These are phyloP conservation scores for Hippocampus kuda DNA, from an alignment of 2,797 vertebrate genomes.

Conservation along the genomic window DNA sequence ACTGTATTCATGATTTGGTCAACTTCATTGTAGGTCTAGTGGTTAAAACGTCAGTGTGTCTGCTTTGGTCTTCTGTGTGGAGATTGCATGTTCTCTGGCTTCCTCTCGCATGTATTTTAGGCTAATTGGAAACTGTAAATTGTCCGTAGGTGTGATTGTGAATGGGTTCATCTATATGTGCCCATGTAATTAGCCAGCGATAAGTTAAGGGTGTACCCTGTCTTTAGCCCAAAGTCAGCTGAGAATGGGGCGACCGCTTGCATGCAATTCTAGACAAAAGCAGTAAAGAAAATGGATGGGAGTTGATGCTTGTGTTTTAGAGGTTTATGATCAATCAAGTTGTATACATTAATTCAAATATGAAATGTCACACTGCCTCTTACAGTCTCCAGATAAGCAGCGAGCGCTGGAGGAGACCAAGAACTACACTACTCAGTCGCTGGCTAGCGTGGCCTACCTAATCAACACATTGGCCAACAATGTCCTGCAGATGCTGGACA, in stretches of 20 bases:
- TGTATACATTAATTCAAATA: neutral
- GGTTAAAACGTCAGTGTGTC: no score
- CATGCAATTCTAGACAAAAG: neutral
- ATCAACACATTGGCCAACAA: slow-evolving; percentile 99
- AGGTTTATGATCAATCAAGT: no score
- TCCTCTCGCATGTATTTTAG: neutral
- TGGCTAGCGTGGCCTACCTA: slow-evolving; percentile 96
- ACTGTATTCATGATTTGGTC: no score
- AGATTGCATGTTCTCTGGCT: no score
- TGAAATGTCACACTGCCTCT: neutral
- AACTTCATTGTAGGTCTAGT: no score
- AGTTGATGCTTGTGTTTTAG: no score
- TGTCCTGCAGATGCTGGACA: slow-evolving; percentile 97
- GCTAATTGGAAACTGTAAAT: neutral
- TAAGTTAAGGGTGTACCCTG: no score
- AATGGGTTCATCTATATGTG: no score
- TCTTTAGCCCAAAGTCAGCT: no score
- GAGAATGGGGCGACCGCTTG: no score
- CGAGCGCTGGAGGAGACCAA: slow-evolving; percentile 97
- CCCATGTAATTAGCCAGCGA: no score
- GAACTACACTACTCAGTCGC: slow-evolving; percentile 94
- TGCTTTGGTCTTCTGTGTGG: no score
- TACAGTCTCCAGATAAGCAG: slow-evolving; percentile 89
- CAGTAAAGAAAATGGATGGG: neutral
- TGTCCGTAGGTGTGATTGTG: neutral